Percentiles rank a stretch among this genome's conserved stretches.
Conservation (phyloP, 2,888 invertebrate species). For the Thysanoteuthis rhombus region DNA sequence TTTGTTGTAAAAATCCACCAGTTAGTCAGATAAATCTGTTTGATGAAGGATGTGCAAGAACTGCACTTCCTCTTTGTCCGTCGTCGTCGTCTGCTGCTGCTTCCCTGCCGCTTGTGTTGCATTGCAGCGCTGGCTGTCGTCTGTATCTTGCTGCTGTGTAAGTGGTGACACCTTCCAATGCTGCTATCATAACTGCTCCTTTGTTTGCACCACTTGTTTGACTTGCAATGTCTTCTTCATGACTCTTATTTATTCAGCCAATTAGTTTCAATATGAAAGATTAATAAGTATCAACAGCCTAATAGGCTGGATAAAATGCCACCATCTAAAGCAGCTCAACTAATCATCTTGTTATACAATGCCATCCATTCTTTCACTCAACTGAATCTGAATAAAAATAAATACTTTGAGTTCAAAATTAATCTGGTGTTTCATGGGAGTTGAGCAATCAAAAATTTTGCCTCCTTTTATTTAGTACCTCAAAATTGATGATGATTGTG, state of each 20-base stretch:
- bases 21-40: neutral
- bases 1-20: neutral
- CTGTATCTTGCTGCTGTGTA: conserved; percentile 12
- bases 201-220: conserved; percentile 1
- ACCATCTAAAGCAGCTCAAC: neutral
- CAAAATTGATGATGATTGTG: neutral
- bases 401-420: neutral
- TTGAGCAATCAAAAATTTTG: neutral
- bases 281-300: neutral
- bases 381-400: neutral
- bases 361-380: neutral
- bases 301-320: neutral
- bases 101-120: conserved; percentile 12
- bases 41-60: neutral
- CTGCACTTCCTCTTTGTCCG: neutral
- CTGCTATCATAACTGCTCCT: neutral
- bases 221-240: neutral
- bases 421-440: neutral
- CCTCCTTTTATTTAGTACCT: neutral
- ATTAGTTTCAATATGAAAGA: conserved; percentile 12
- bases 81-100: neutral
- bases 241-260: neutral
- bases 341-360: neutral
- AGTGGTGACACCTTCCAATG: conserved; percentile 12
- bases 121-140: conserved; percentile 1